Conservation (phyloP, 2,797 vertebrate species). For the Sphenopsis melanotis region DNA sequence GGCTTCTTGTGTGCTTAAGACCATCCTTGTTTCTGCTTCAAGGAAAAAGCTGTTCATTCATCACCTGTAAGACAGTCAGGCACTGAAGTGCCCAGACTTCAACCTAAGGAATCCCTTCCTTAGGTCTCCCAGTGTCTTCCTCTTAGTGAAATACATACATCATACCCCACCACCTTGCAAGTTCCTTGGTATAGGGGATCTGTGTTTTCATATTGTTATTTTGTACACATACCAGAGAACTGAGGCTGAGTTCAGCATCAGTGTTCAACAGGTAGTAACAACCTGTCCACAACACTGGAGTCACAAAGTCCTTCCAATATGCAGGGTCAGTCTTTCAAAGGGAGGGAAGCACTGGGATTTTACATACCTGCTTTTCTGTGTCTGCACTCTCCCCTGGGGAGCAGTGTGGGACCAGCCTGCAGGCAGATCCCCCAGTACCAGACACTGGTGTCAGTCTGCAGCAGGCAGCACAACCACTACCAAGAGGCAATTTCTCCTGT, state of each 20-base stretch:
- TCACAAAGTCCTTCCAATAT: neutral
- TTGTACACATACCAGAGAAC: neutral
- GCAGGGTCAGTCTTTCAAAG: neutral
- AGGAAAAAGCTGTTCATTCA: neutral
- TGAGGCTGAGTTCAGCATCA: neutral
- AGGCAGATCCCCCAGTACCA: neutral
- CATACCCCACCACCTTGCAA: neutral
- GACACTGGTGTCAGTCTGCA: neutral
- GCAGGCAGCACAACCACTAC: neutral
- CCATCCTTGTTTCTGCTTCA: neutral
- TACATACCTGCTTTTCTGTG: neutral
- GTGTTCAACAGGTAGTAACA: neutral
- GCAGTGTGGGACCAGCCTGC: rapidly evolving
- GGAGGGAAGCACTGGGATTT: neutral
- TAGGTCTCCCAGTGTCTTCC: neutral
- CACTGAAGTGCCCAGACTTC: neutral
- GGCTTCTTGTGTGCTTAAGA: neutral
- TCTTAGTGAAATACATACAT: neutral
- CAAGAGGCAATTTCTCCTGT: neutral
- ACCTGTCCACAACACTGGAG: neutral
- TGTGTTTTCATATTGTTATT: neutral
- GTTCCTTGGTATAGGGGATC: neutral
- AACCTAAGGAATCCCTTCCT: neutral
- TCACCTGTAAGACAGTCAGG: neutral
- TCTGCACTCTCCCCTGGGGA: neutral